phyloP scores from a whole-genome alignment of 2,797 vertebrate genomes.

The Zalophus californianus region DNA sequence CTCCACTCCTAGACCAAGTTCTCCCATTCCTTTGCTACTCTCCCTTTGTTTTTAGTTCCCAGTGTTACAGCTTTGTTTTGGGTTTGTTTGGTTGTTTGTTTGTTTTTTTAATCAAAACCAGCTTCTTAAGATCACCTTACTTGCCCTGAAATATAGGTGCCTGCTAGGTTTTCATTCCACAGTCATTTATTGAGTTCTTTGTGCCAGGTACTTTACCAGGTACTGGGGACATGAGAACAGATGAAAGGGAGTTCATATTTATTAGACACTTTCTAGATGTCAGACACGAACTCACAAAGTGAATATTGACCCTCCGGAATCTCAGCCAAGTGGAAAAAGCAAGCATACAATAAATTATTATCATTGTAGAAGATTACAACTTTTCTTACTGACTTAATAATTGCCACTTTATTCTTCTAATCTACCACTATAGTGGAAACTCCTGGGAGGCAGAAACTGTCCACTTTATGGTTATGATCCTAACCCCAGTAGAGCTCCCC shows the following conservation, averaged over 20 bases:
- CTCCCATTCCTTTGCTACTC: not conserved
- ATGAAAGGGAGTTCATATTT: not conserved
- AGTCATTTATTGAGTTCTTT: not conserved
- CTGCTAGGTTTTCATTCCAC: not conserved
- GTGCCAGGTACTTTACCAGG: not conserved
- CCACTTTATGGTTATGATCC: not conserved
- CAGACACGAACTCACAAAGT: not conserved
- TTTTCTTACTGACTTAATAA: not conserved
- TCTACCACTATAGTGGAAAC: not conserved
- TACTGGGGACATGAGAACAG: not conserved
- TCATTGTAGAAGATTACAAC: not conserved
- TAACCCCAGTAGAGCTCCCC: not conserved
- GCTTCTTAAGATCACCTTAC: not conserved
- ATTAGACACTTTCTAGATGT: not conserved
- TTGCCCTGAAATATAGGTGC: not conserved
- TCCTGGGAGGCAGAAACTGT: not conserved
- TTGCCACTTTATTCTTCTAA: not conserved
- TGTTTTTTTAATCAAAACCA: not conserved
- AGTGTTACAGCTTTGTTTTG: not conserved
- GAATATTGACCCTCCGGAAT: not conserved
- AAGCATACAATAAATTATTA: not conserved
- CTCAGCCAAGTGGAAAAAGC: not conserved
- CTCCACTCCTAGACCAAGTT: not conserved
- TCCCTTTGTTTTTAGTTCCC: not conserved
- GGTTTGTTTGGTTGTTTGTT: not conserved